phyloP scores from a whole-genome alignment of 2,888 invertebrate species.

The Epinotia nisella region DNA sequence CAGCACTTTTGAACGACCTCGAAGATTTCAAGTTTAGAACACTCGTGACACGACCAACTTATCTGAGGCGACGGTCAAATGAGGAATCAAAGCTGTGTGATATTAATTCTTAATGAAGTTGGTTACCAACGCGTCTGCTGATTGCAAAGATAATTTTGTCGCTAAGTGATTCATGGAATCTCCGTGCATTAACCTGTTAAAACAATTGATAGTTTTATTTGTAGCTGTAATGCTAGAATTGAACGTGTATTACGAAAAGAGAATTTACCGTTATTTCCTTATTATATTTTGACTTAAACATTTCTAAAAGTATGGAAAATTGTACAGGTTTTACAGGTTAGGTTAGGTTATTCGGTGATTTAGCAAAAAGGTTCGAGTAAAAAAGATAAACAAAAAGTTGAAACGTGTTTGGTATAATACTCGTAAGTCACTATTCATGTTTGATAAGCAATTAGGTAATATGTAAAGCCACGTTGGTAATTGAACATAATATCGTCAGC shows the following conservation, averaged over 20 bases:
- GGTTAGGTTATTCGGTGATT: neutral
- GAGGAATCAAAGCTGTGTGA: neutral
- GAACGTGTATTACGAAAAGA: slow-evolving; percentile 4
- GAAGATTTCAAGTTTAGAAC: slow-evolving; percentile 43
- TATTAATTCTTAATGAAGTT: neutral
- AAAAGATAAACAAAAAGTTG: neutral
- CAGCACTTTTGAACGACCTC: slow-evolving; percentile 39
- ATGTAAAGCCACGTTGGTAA: neutral
- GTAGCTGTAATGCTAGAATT: neutral
- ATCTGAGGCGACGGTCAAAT: neutral
- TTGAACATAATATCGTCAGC: neutral
- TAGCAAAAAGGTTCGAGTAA: neutral
- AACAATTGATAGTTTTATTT: slow-evolving; percentile 2
- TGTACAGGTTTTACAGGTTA: neutral
- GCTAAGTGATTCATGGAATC: slow-evolving; percentile 8
- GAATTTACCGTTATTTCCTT: neutral
- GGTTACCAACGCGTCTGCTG: neutral
- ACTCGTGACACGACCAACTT: slow-evolving; percentile 6
- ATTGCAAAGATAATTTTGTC: slow-evolving; percentile 6
- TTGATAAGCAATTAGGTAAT: neutral
- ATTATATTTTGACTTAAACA: neutral
- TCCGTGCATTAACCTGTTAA: slow-evolving; percentile 14
- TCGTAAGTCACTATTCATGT: neutral
- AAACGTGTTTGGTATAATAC: slow-evolving; percentile 3
- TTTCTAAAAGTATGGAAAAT: neutral